Conservation (phyloP, 1,140 invertebrate genomes). For the Vollenhovia emeryi region DNA sequence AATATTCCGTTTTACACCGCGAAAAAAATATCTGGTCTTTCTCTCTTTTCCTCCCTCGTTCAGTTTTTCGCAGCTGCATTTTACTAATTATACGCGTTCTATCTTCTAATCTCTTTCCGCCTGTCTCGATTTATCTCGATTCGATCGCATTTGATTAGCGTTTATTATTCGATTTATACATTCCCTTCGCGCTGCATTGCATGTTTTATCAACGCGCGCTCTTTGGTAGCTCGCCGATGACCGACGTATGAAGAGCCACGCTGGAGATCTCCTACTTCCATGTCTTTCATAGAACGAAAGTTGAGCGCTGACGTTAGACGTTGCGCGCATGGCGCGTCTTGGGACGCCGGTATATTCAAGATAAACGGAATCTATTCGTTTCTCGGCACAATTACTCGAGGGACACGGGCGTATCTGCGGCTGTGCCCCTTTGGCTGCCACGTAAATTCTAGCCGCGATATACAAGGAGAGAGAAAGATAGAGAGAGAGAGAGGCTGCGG, state of each 20-base stretch:
- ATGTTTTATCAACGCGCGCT: background rate
- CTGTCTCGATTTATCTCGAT: background rate
- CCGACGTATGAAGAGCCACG: background rate
- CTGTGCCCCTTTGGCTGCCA: background rate
- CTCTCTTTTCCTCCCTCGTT: background rate
- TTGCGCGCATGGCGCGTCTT: background rate
- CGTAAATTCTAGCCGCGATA: constrained; percentile 26
- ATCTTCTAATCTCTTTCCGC: background rate
- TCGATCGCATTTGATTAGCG: background rate
- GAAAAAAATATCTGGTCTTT: background rate
- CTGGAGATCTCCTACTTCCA: constrained; percentile 55
- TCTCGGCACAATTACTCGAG: constrained; percentile 29
- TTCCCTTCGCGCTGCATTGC: background rate
- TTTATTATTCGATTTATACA: background rate
- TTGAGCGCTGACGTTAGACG: constrained; percentile 23
- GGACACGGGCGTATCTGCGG: background rate
- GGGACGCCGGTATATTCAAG: background rate
- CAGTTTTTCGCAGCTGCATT: background rate
- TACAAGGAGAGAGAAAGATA: background rate
- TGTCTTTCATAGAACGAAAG: constrained; percentile 57
- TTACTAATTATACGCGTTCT: constrained; percentile 2
- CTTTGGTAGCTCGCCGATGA: background rate
- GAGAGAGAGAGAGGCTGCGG: background rate
- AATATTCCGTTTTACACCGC: constrained; percentile 1
- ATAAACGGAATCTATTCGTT: constrained; percentile 28